Evolutionary conservation across 2,797 vertebrate genomes (phyloP).

Genomic region (Lerista edwardsae): DNA sequence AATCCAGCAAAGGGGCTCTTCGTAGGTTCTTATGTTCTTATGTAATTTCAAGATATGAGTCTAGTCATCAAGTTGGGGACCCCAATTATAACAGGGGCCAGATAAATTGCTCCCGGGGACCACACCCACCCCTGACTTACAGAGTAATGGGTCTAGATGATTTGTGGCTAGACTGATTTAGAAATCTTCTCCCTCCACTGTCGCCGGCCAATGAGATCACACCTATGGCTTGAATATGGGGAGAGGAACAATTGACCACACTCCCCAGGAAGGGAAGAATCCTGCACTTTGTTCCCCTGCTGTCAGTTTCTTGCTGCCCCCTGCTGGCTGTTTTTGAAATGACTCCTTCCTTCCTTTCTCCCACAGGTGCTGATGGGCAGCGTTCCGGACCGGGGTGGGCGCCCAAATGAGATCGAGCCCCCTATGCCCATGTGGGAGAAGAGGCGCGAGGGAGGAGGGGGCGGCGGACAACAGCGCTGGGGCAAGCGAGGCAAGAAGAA

Average conservation of each 20-base stretch:
- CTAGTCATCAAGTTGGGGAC: too few relatives aligned
- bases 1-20: too few relatives aligned
- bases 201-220: neutral
- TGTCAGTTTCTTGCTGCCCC: neutral
- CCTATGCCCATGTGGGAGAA: slow-evolving; percentile 86
- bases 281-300: neutral
- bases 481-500: slow-evolving; percentile 79
- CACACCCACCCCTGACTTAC: too few relatives aligned
- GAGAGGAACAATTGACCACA: neutral
- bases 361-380: slow-evolving; percentile 83
- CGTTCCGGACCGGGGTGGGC: slow-evolving; percentile 89
- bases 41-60: too few relatives aligned
- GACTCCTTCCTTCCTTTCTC: neutral
- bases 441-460: slow-evolving; percentile 73
- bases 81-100: too few relatives aligned
- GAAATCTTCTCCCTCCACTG: neutral
- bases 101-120: too few relatives aligned
- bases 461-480: slow-evolving; percentile 53
- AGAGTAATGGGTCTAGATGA: neutral
- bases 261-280: neutral
- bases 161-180: too few relatives aligned
- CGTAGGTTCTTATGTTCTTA: too few relatives aligned
- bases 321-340: neutral
- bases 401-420: slow-evolving; percentile 87
- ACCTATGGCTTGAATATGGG: neutral